Base-by-base conservation (phyloP, 2,797 vertebrate species). In the Eremophila alpestris region DNA sequence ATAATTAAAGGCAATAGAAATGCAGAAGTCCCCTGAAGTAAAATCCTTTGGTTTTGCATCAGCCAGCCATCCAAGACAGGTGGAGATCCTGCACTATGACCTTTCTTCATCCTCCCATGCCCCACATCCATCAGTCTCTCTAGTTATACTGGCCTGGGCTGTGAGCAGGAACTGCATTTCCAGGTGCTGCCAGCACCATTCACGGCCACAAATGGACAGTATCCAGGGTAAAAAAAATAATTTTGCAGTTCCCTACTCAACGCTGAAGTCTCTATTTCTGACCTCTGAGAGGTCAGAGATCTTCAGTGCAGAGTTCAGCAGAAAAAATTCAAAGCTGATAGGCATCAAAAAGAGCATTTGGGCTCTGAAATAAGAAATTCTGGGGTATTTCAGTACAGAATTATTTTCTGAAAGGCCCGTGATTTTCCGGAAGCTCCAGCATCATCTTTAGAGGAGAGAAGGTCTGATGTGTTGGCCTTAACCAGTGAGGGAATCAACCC, bases 401-500 rank as follows among this genome's bases (percentile, higher is more conserved):
- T 49, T 13, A 19, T 67, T 87, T 62, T 2, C 40, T 65, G 43
- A 13, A 48, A 32, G 10, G 20, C 38, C 38, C 38, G 11, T 49
- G 15, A 19, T 67, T 87, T 62, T 2, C 40, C 62, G 43, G 14
- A 48, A 32, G 10, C 18, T 29, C 38, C 30, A 80, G 5, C 2
- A 3, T 12, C 63, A 7, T n/a, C 27, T 88, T 69, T 60, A 83
- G 60, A 76, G 29, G 27, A 51, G 6, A 51, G 43, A 21, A 46
- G 27, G 6, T 13, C 49, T 17, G 1, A 5, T 40, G 20, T 5
- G 7, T 5, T 81, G 34, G 5, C 36, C 6, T 46, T 22, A 27
- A 30, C 12, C 14, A 6, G 23, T 1, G 9, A 1, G 6, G 27
- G 2, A 79, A 82, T 49, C 2, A 2, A 26, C 16, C 34, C 14